These are phyloP conservation scores for Ptychodera flava DNA, from an alignment of 35 echinoderm and acorn worm species.

Conservation along the genomic window DNA sequence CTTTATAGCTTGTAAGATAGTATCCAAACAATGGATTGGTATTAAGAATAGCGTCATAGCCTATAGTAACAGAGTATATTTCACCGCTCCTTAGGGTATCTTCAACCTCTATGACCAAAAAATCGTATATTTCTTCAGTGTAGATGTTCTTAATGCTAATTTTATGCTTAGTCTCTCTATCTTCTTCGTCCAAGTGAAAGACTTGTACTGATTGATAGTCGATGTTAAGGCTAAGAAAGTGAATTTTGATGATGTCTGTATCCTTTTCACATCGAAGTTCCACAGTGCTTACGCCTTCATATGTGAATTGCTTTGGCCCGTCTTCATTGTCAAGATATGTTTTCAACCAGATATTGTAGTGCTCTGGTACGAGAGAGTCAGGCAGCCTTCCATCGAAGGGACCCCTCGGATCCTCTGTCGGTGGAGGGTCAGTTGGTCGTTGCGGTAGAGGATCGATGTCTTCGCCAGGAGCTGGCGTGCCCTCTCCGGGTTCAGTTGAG, in stretches of 20 bases:
- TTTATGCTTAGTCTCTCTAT: not conserved
- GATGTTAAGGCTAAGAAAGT: not conserved
- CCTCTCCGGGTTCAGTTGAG: too few relatives aligned
- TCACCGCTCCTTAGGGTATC: not conserved
- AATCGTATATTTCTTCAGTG: not conserved
- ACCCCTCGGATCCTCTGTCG: not conserved
- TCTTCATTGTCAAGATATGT: not conserved
- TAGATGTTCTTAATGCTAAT: not conserved
- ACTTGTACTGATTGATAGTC: not conserved
- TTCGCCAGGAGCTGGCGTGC: not conserved
- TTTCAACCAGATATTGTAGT: not conserved
- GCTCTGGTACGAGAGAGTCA: not conserved
- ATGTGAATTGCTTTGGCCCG: not conserved
- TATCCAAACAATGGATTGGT: not conserved
- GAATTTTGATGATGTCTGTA: not conserved
- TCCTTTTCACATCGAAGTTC: not conserved
- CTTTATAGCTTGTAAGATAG: not conserved
- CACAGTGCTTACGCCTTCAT: not conserved
- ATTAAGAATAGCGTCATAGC: not conserved
- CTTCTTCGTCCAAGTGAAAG: not conserved
- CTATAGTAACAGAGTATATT: not conserved
- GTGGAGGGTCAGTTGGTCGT: not conserved
- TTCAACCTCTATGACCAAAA: not conserved
- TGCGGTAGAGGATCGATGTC: not conserved
- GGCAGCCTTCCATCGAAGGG: not conserved